Conservation (phyloP, 2,797 vertebrate genomes). For the Microctenopoma lineatum region DNA sequence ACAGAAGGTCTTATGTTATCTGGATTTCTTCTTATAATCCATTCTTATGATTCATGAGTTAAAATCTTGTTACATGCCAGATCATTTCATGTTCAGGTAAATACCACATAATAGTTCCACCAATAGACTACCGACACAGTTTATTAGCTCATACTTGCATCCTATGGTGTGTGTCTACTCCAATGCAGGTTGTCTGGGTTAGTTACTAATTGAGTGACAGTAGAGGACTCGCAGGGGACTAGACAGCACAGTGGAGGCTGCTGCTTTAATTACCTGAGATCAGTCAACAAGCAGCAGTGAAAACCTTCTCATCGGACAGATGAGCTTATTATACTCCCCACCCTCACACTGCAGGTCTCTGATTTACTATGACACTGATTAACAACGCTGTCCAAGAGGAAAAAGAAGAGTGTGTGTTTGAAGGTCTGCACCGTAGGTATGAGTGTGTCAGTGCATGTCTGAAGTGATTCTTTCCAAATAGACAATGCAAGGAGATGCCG, state of each 20-base stretch:
- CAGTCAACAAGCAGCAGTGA: conserved; percentile 50
- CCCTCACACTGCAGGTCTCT: conserved; percentile 49
- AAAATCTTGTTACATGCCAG: conserved; percentile 7
- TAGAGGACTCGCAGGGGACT: conserved; percentile 40
- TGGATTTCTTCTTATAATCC: background rate
- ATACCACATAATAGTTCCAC: conserved; percentile 23
- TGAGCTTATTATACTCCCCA: conserved; percentile 65
- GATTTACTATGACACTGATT: conserved; percentile 76
- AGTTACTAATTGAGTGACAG: conserved; percentile 58
- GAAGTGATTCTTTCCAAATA: conserved; percentile 20
- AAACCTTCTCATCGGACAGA: conserved; percentile 53
- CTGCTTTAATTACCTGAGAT: conserved; percentile 66
- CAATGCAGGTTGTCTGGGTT: conserved; percentile 37
- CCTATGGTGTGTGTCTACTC: conserved; percentile 31
- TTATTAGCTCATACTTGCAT: conserved; percentile 51
- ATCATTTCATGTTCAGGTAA: conserved; percentile 29
- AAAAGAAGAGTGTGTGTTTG: conserved; percentile 1
- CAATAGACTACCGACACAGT: conserved; percentile 39
- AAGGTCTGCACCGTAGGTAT: too few relatives aligned
- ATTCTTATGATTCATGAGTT: background rate
- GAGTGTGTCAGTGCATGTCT: conserved; percentile 25
- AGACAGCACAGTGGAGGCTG: conserved; percentile 34
- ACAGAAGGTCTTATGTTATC: background rate
- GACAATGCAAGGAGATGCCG: conserved; percentile 8
- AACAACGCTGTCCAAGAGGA: conserved; percentile 51